Evolutionary conservation across 2,888 invertebrate genomes (phyloP).

Genomic region (Drosophila falleni): DNA sequence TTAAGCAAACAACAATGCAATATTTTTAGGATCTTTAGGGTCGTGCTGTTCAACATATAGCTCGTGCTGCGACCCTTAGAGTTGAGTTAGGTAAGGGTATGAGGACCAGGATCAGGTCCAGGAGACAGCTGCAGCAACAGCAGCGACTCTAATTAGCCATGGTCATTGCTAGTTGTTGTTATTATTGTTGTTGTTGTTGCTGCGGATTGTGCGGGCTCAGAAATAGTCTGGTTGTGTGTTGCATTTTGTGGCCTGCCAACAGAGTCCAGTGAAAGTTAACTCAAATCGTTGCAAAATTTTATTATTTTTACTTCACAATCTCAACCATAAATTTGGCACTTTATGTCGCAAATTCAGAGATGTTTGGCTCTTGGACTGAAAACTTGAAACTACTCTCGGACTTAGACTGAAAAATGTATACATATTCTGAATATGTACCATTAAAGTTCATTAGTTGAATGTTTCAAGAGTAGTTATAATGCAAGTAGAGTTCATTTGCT

Average conservation of each 20-base stretch:
- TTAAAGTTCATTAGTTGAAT: background rate
- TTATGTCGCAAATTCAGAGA: slow-evolving; percentile 49
- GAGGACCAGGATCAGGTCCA: background rate
- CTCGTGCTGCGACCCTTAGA: slow-evolving; percentile 58
- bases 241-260: slow-evolving; percentile 31
- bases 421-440: background rate
- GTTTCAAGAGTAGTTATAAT: background rate
- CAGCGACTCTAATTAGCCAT: slow-evolving; percentile 52
- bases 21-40: slow-evolving; percentile 22
- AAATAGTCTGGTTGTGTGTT: slow-evolving; percentile 18
- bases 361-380: slow-evolving; percentile 13
- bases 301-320: slow-evolving; percentile 39
- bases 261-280: slow-evolving; percentile 71
- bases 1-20: slow-evolving; percentile 33
- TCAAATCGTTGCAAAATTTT: slow-evolving; percentile 55
- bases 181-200: slow-evolving; percentile 16
- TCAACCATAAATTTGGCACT: slow-evolving; percentile 58
- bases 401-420: background rate
- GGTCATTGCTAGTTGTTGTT: slow-evolving; percentile 27
- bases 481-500: background rate
- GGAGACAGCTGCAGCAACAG: slow-evolving; percentile 49
- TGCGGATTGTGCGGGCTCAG: slow-evolving; percentile 18
- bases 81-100: slow-evolving; percentile 20
- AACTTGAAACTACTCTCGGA: background rate
- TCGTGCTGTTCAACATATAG: slow-evolving; percentile 53